A percentile compares a stretch with the other conserved stretches of the same genome.
phyloP scores from a whole-genome alignment of 2,797 vertebrate genomes.

The Hirundo rustica region DNA sequence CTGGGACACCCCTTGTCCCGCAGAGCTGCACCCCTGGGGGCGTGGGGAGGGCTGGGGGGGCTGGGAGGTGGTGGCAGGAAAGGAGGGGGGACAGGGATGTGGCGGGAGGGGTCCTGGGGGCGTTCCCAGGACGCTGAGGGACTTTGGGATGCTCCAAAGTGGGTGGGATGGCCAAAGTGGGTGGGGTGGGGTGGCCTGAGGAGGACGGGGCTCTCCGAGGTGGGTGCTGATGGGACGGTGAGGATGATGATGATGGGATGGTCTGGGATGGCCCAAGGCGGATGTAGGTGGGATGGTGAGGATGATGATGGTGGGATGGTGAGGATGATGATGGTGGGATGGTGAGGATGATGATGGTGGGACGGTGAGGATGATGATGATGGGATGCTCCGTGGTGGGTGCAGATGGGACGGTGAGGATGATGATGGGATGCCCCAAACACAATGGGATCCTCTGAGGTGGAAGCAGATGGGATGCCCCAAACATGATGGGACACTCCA shows the following conservation, averaged over 20 bases:
- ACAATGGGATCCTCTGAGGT: too few species aligned
- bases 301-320: too few species aligned
- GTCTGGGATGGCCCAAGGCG: neutral
- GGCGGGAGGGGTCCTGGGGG: neutral
- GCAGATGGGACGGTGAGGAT: too few species aligned
- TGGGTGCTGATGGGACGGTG: neutral
- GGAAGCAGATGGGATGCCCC: too few species aligned
- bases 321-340: too few species aligned
- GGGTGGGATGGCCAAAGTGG: neutral
- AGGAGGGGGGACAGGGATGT: neutral
- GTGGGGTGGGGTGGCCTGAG: neutral
- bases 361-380: too few species aligned
- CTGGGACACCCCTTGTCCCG: accelerated
- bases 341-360: neutral
- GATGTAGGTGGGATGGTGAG: neutral
- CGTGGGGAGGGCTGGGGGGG: neutral
- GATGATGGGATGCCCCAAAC: too few species aligned
- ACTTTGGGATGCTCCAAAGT: neutral
- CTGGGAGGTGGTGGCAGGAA: neutral
- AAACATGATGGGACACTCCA: neutral
- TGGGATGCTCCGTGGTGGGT: too few species aligned
- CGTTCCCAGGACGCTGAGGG: neutral
- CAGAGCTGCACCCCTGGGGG: neutral
- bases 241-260: neutral
- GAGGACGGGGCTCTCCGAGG: too few species aligned